Evolutionary conservation across 2,888 invertebrate genomes (phyloP), one percentile per base, ranked within the genome.

Genomic region (Schizotus pectinicornis): DNA sequence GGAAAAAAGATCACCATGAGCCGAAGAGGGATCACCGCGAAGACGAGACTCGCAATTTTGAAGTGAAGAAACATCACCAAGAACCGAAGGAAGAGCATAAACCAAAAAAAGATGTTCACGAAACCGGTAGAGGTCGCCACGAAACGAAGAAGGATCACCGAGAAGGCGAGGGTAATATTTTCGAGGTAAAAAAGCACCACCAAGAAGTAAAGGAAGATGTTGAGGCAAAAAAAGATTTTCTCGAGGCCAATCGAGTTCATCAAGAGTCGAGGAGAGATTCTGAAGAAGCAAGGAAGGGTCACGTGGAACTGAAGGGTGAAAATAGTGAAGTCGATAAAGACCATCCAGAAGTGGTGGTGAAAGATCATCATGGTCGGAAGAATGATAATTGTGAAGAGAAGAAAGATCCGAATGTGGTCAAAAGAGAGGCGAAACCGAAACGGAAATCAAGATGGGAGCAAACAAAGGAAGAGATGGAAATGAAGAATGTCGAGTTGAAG

Each of bases 81-180:
- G 33, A 39, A 48, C 33, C 11, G 42, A 30, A 11, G 30, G 2
- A 47, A 36, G 37, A 49, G 33, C 36, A 47, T 53, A 37, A 59
- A 59, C 50, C 30, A 43, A 47, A 57, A 51, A 50, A 49, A 43
- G 47, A 66, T 52, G 2, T 22, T 22, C 22, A 22, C 22, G 22
- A 22, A 5, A 22, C 22, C 2, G 5, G 22, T 22, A 22, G 5
- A 22, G 22, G 5, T 22, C 22, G 22, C 22, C 22, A 22, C 22
- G 22, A 22, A 22, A 5, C 5, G 22, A 22, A 22, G 33, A 49
- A 58, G 41, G 57, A 59, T 46, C 54, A 45, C 8, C 51, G 46
- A 45, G 22, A 22, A 22, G 5, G 2, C 22, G 22, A 22, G 22
- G 5, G 22, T 22, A 22, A 22, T 22, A 22, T 22, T 22, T 9